Evolutionary conservation across 2,888 invertebrate genomes (phyloP), one percentile per base, ranked within the genome.

Genomic region (Drosophila birchii): DNA sequence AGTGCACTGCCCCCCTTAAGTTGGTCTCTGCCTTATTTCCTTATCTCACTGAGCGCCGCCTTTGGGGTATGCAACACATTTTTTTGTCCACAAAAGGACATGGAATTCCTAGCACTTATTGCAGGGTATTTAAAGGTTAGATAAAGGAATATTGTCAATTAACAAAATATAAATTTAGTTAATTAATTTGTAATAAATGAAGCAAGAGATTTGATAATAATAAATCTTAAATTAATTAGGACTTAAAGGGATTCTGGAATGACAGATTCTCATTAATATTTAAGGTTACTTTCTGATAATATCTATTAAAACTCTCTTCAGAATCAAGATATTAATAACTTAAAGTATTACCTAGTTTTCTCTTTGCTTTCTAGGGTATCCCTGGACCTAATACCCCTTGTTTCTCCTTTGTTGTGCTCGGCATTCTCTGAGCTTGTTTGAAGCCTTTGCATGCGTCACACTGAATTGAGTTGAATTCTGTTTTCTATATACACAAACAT

Each of bases 381-480:
- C 2, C 18, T 5, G 20, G 0, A 34, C 2, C 34, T 3, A 12
- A 16, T 23, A 26, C 5, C 1, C 5, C 16, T 16, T 16, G 20
- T 72, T 51, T 41, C 47, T 26, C 44, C 32, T 44, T 57, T 59
- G 49, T 29, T 49, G 36, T 18, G 26, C 26, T 29, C 12, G 51
- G 32, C 23, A 44, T 57, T 57, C 39, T 38, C 23, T 23, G 20
- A 38, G 8, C 54, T 26, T 45, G 47, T 47, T 56, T 41, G 44
- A 59, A 62, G 75, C 78, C 79, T 79, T 75, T 78, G 73, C 80
- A 75, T 81, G 73, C 82, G 82, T 79, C 81, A 85, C 71, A 67
- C 75, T 68, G 70, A 75, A 69, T 79, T 51, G 80, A 81, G 29
- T 23, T 18, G 39, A 66, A 39, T 47, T 66, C 44, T 23, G 18